Conservation (phyloP, 2,888 invertebrate genomes). For the Protodeltote pygarga region DNA sequence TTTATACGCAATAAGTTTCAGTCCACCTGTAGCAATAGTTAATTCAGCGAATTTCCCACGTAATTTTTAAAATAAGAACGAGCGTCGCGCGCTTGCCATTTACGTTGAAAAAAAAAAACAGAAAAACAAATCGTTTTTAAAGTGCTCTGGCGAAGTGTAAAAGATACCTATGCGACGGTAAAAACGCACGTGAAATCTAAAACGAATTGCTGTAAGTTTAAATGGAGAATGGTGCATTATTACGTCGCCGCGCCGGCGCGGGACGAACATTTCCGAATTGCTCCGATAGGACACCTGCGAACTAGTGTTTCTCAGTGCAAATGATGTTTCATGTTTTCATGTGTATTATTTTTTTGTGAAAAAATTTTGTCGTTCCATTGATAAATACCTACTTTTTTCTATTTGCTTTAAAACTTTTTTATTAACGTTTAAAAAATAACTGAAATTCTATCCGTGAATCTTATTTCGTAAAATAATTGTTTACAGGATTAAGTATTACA, state of each 20-base stretch:
- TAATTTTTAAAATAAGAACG: conserved; percentile 15
- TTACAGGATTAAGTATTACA: too few relatives aligned
- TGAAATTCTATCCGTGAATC: too few relatives aligned
- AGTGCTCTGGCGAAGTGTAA: conserved; percentile 59
- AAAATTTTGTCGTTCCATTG: too few relatives aligned
- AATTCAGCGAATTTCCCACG: neutral
- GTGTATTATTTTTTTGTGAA: too few relatives aligned
- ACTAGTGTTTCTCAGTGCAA: conserved; percentile 18
- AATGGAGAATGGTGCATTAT: conserved; percentile 70
- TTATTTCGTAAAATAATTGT: too few relatives aligned
- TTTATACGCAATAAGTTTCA: neutral
- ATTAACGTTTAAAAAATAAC: too few relatives aligned
- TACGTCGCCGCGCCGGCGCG: conserved; percentile 35
- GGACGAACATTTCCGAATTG: conserved; percentile 64
- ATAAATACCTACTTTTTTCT: too few relatives aligned
- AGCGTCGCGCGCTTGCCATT: neutral
- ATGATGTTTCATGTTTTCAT: too few relatives aligned
- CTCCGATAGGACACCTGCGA: conserved; percentile 69
- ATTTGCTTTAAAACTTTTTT: too few relatives aligned
- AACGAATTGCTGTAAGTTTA: conserved; percentile 74
- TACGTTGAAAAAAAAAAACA: conserved; percentile 17
- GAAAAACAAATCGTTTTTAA: conserved; percentile 55
- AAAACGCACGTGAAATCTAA: conserved; percentile 68
- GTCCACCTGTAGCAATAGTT: neutral
- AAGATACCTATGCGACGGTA: conserved; percentile 54